A percentile compares a stretch with the other conserved stretches of the same genome.
phyloP scores from a whole-genome alignment of 2,113 vertebrate species.

The Platichthys flesus region DNA sequence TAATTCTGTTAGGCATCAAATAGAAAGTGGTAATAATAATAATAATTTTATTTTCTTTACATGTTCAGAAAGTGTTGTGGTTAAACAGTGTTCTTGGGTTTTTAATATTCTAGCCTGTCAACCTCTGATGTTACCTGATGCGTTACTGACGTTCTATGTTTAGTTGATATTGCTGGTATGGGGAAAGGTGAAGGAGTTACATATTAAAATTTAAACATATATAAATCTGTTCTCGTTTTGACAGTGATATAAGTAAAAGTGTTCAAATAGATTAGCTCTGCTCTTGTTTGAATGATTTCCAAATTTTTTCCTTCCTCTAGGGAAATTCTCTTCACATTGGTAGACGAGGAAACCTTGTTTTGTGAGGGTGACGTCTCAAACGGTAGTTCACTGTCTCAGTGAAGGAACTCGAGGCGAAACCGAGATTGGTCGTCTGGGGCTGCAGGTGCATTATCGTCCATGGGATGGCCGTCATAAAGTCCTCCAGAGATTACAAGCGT shows the following conservation, averaged over 20 bases:
- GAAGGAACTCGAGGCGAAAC: slow-evolving; percentile 77
- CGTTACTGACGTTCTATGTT: not conserved
- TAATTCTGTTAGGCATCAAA: not conserved
- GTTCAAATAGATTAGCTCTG: slow-evolving; percentile 8
- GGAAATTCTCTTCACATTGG: not conserved
- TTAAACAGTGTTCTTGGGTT: slow-evolving; percentile 1
- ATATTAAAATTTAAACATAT: slow-evolving; percentile 7
- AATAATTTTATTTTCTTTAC: slow-evolving; percentile 8
- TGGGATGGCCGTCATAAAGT: slow-evolving; percentile 78
- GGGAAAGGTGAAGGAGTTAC: not conserved
- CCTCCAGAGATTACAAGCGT: slow-evolving; percentile 82
- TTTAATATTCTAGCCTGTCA: not conserved
- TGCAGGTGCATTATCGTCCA: slow-evolving; percentile 63
- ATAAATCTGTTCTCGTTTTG: slow-evolving; percentile 6
- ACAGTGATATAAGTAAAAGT: slow-evolving; percentile 5
- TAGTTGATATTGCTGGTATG: slow-evolving; percentile 18
- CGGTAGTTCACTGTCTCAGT: slow-evolving; percentile 29
- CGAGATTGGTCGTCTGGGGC: slow-evolving; percentile 47
- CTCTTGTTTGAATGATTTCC: slow-evolving; percentile 8
- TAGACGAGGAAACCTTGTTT: not conserved
- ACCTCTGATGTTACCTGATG: not conserved
- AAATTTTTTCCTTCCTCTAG: not conserved
- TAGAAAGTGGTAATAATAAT: not conserved
- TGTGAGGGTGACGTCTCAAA: not conserved
- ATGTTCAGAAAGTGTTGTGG: not conserved